phyloP scores from a whole-genome alignment of 2,113 vertebrate genomes.

The Esox niger region DNA sequence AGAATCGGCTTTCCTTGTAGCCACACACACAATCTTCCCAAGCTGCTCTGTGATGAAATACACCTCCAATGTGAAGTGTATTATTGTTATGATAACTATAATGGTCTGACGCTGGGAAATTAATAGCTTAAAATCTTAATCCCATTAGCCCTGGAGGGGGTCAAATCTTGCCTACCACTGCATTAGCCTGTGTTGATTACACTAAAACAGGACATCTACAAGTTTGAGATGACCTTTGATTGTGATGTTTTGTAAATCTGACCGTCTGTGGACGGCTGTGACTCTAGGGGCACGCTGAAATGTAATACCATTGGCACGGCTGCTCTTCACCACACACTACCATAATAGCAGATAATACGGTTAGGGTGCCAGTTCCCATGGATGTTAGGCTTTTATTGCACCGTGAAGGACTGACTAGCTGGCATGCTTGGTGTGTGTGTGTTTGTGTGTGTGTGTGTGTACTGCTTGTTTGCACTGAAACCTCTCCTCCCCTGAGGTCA shows the following conservation, averaged over 20 bases:
- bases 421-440: background rate
- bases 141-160: no score
- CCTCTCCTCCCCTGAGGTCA: conserved; percentile 1
- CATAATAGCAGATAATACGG: background rate
- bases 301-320: background rate
- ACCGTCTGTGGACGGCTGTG: background rate
- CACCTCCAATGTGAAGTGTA: background rate
- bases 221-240: background rate
- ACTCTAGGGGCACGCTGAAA: background rate
- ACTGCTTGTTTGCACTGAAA: background rate
- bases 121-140: no score
- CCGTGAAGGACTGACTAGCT: background rate
- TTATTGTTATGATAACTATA: no score
- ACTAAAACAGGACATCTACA: background rate
- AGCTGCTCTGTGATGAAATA: background rate
- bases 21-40: background rate
- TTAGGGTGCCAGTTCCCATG: background rate
- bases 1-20: background rate
- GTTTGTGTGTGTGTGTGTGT: background rate
- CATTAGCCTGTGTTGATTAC: no score
- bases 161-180: no score
- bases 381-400: background rate
- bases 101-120: background rate
- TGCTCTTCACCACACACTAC: background rate
- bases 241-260: background rate